Conservation (phyloP, 1,140 invertebrate species). For the Lordiphosa clarofinis region DNA sequence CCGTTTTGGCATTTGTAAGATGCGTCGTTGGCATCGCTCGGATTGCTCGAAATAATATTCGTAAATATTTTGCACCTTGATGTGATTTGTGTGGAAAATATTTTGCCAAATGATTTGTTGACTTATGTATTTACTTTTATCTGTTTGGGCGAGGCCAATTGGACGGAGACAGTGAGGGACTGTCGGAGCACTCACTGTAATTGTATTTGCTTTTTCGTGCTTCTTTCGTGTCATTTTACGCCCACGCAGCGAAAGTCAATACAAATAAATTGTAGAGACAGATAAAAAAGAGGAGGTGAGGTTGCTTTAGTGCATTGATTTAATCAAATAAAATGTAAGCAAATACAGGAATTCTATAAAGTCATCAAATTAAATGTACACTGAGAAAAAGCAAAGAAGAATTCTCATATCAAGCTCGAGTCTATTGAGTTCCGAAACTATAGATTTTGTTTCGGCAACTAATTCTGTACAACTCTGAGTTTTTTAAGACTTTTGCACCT, state of each 20-base stretch:
- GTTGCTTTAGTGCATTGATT: too few relatives aligned
- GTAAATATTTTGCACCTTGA: conserved; percentile 74
- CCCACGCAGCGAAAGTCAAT: conserved; percentile 64
- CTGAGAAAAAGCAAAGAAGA: too few relatives aligned
- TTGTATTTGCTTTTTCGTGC: conserved; percentile 69
- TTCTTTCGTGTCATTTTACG: conserved; percentile 56
- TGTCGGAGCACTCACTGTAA: conserved; percentile 65
- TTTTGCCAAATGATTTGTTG: conserved; percentile 75
- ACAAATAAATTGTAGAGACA: conserved; percentile 61
- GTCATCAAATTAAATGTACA: too few relatives aligned
- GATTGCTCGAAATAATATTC: conserved; percentile 63
- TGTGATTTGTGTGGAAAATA: conserved; percentile 71
- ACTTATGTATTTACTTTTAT: conserved; percentile 71
- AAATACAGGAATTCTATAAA: too few relatives aligned
- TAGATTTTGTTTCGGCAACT: too few relatives aligned
- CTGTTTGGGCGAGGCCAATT: conserved; percentile 30
- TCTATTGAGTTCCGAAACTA: too few relatives aligned
- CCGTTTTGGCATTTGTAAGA: conserved; percentile 6
- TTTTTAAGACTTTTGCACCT: too few relatives aligned
- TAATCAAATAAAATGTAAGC: too few relatives aligned
- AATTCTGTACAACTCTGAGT: too few relatives aligned
- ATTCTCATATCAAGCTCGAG: too few relatives aligned
- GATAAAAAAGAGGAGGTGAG: background rate
- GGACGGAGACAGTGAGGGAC: conserved; percentile 11
- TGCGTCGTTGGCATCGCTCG: conserved; percentile 23